Evolutionary conservation across 2,113 vertebrate genomes (phyloP).

Genomic region (Ctenodactylus gundi): DNA sequence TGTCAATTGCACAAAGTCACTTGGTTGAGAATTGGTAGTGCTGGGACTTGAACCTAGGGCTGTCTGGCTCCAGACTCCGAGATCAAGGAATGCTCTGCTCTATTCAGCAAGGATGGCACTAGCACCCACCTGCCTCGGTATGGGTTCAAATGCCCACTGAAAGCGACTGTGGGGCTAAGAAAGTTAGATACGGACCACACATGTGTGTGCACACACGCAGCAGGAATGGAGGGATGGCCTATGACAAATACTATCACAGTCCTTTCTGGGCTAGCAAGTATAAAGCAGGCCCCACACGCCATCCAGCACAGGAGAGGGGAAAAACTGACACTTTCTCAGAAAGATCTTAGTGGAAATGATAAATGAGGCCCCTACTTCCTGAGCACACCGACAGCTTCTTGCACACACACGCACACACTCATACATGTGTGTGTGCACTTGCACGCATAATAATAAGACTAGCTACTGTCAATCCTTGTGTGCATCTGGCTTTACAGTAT

Average conservation of each 20-base stretch:
- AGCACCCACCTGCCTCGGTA: not conserved
- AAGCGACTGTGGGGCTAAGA: not conserved
- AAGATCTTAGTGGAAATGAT: conserved; percentile 15
- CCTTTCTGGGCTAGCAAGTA: conserved; percentile 28
- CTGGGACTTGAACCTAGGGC: not conserved
- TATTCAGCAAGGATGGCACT: not conserved
- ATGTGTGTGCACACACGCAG: not conserved
- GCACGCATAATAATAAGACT: not conserved
- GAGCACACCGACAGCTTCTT: not conserved
- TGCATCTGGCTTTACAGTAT: not conserved
- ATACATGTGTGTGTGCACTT: not conserved
- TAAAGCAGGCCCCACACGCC: conserved; percentile 23
- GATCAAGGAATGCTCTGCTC: not conserved
- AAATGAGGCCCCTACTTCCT: not conserved
- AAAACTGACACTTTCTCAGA: conserved; percentile 72
- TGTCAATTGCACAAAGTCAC: not conserved
- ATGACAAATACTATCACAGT: not conserved
- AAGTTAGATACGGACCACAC: not conserved
- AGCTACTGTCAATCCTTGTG: not conserved
- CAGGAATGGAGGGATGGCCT: accelerated
- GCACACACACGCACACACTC: not conserved
- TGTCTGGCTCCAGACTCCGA: not conserved
- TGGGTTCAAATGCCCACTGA: not conserved
- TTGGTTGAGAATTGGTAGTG: not conserved
- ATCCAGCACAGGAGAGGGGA: conserved; percentile 63